Conservation (phyloP, 2,113 vertebrate species). For the Eonycteris spelaea region DNA sequence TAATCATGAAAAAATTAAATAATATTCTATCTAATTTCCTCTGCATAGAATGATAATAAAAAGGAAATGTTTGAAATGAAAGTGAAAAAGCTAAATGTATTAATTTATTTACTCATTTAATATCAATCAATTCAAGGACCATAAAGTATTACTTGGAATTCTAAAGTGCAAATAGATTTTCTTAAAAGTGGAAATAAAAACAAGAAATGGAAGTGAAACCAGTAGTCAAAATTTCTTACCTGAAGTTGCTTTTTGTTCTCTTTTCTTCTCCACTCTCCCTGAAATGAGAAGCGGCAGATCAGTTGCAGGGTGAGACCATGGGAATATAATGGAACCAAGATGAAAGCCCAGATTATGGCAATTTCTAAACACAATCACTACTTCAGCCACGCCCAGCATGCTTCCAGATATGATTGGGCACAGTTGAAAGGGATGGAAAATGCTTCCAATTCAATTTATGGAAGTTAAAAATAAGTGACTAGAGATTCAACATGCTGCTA, state of each 20-base stretch:
- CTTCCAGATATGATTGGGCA: neutral
- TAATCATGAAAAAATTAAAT: slow-evolving; percentile 2
- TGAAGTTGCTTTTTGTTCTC: slow-evolving; percentile 39
- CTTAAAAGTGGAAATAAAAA: neutral
- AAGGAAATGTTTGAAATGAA: neutral
- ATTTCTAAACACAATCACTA: neutral
- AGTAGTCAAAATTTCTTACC: slow-evolving; percentile 23
- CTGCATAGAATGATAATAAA: neutral
- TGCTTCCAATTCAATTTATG: neutral
- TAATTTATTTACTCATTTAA: slow-evolving; percentile 40
- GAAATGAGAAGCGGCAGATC: slow-evolving; percentile 54
- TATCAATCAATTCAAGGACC: neutral
- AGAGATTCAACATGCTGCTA: neutral
- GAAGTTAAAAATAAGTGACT: neutral
- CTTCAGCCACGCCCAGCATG: neutral
- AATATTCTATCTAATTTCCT: neutral
- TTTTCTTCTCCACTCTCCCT: slow-evolving; percentile 62
- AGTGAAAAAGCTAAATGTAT: neutral
- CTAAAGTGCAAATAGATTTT: neutral
- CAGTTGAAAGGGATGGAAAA: neutral
- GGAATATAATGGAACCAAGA: neutral
- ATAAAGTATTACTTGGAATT: neutral
- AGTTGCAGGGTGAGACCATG: neutral
- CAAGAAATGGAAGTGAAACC: neutral
- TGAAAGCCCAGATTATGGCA: neutral